Percentiles rank a stretch among this genome's conserved stretches.
Evolutionary conservation across 2,888 invertebrate species (phyloP).

Genomic region (Phalangium opilio): DNA sequence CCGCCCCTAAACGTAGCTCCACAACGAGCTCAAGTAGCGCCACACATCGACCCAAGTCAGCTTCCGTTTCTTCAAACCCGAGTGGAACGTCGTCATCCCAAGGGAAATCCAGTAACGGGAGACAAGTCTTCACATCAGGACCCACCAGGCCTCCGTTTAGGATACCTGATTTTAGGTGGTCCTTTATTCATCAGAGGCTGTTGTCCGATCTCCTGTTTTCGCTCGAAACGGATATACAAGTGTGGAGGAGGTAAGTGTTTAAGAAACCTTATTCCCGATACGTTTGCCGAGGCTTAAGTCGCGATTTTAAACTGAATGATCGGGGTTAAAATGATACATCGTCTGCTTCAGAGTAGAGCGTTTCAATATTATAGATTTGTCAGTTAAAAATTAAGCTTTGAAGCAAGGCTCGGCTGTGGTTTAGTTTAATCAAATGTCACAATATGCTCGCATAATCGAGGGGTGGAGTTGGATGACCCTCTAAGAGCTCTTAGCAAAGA

Average conservation of each 20-base stretch:
- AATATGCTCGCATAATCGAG: too few species aligned
- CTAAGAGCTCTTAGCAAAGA: too few species aligned
- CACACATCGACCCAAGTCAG: conserved; percentile 12
- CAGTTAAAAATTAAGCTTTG: too few species aligned
- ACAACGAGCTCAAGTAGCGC: neutral
- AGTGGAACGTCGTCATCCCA: conserved; percentile 6
- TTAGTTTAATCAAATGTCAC: too few species aligned
- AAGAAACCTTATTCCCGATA: too few species aligned
- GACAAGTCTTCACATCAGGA: conserved; percentile 86
- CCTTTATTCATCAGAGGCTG: conserved; percentile 90
- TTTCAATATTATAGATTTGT: too few species aligned
- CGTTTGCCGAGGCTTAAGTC: too few species aligned
- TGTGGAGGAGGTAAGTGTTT: conserved; percentile 47
- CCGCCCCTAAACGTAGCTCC: conserved; percentile 7
- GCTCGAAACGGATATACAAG: conserved; percentile 93
- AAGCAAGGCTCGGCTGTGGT: too few species aligned
- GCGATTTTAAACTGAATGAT: too few species aligned
- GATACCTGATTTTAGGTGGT: conserved; percentile 99
- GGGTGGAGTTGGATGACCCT: too few species aligned
- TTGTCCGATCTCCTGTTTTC: conserved; percentile 92
- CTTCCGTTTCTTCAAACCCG: conserved; percentile 8
- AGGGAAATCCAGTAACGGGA: conserved; percentile 21
- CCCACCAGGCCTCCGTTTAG: conserved; percentile 89
- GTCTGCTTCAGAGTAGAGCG: too few species aligned
- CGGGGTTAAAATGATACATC: too few species aligned